Percentiles rank a stretch among this genome's conserved stretches.
Conservation (phyloP, 2,113 vertebrate genomes). For the Oxygymnocypris stewartii region DNA sequence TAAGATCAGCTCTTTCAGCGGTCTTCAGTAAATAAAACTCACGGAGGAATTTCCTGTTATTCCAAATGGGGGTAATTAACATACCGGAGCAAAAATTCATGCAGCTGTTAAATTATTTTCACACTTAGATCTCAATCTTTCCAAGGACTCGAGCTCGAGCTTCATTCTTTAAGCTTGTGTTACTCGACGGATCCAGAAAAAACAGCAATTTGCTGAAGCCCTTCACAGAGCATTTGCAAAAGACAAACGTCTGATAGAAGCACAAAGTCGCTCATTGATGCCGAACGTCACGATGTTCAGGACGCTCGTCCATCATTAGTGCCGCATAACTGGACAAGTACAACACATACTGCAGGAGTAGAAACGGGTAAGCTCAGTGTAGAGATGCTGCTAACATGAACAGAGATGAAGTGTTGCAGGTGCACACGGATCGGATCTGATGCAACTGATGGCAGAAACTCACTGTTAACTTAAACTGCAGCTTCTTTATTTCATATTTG, state of each 20-base stretch:
- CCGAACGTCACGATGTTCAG: neutral
- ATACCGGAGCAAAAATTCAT: slow-evolving; percentile 46
- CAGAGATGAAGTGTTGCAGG: neutral
- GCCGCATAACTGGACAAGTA: neutral
- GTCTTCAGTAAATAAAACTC: slow-evolving; percentile 37
- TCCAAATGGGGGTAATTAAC: slow-evolving; percentile 55
- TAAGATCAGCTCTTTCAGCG: slow-evolving; percentile 10
- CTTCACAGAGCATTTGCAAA: slow-evolving; percentile 9
- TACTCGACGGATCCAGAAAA: neutral
- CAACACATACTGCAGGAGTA: neutral
- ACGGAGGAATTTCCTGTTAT: slow-evolving; percentile 56
- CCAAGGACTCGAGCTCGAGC: neutral
- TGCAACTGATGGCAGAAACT: too few relatives aligned
- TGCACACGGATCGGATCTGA: too few relatives aligned
- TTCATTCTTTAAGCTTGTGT: slow-evolving; percentile 9
- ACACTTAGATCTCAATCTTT: slow-evolving; percentile 42
- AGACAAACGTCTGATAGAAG: neutral
- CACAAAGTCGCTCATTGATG: neutral
- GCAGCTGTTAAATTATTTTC: slow-evolving; percentile 49
- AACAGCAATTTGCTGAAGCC: neutral
- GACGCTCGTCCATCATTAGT: neutral
- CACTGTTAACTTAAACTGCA: neutral
- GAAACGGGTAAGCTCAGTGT: neutral
- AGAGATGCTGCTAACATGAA: neutral
- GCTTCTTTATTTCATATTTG: too few relatives aligned